Evolutionary conservation across 2,888 invertebrate species (phyloP), one percentile per base, ranked within the genome.

Genomic region (Apotomis betuletana): DNA sequence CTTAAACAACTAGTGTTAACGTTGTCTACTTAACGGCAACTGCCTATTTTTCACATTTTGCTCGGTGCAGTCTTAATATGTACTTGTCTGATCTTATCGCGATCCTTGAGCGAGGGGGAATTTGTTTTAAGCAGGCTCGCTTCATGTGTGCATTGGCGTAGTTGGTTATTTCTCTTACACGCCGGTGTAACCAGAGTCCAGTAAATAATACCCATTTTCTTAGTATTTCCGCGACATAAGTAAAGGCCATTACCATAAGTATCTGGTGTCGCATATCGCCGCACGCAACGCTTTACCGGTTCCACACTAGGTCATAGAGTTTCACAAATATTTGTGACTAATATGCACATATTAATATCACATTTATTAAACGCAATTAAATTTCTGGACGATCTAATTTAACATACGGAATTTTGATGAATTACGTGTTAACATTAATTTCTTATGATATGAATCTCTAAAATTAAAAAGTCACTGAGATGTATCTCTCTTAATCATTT

Each of bases 311-410:
- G 74, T 67, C 70, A 54, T 67, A 58, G 67, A 70, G 67, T 67
- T 74, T 65, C 62, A 74, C 67, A 70, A 74, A 74, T 74, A 74
- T 70, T 74, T 70, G 62, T 59, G 36, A 15, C 58, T 62, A 63
- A 58, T 63, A 72, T 72, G 52, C 58, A 67, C 57, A 67, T 52
- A 52, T 54, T 38, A 52, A 68, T 68, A 60, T 55, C 70, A 38
- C n/a, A n/a, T 64, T 12, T 27, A 63, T 64, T 38, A 58, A 52
- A 69, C 38, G n/a, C 38, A 63, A 67, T 70, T 67, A 67, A 61
- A 52, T 49, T 8, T 60, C 51, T 3, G 54, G 36, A 51, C 12
- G n/a, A 55, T 67, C 15, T 71, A 27, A 67, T 71, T 57, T 38
- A 57, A 10, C 46, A 62, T 62, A 49, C n/a, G 27, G 41, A 61